These are phyloP conservation scores for Heliconius aoede DNA, from an alignment of 2,888 invertebrate genomes.

Conservation along the genomic window DNA sequence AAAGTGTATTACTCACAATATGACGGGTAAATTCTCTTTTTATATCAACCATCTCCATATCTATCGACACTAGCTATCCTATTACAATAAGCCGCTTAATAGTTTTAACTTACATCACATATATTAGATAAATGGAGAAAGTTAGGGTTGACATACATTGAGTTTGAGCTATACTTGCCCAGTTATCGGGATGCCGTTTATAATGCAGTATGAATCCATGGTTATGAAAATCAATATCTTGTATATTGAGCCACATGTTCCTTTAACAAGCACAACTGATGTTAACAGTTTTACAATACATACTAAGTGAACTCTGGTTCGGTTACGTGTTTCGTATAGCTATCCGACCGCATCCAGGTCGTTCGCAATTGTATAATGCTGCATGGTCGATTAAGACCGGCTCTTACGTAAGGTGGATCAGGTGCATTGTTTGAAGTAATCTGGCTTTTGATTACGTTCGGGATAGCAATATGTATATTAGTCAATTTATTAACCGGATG, in stretches of 20 bases:
- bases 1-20: conserved; percentile 6
- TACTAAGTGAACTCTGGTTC: conserved; percentile 42
- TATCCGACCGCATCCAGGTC: conserved; percentile 51
- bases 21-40: not conserved
- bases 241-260: conserved; percentile 43
- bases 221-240: conserved; percentile 35
- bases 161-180: conserved; percentile 45
- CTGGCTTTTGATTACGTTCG: conserved; percentile 4
- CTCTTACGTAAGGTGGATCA: conserved; percentile 44
- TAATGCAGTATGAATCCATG: conserved; percentile 27
- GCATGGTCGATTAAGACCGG: conserved; percentile 47
- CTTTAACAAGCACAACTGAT: conserved; percentile 38
- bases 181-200: conserved; percentile 41
- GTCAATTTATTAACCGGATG: not conserved
- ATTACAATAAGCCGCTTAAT: conserved; percentile 40
- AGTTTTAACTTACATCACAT: conserved; percentile 38
- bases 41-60: conserved; percentile 19
- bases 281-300: conserved; percentile 34
- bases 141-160: conserved; percentile 37
- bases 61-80: conserved; percentile 26
- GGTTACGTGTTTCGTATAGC: conserved; percentile 40
- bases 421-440: conserved; percentile 40
- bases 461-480: conserved; percentile 12
- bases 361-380: conserved; percentile 50
- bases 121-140: conserved; percentile 38